Percentiles rank a stretch among this genome's conserved stretches.
Evolutionary conservation across 2,797 vertebrate genomes (phyloP).

Genomic region (Hipposideros larvatus): DNA sequence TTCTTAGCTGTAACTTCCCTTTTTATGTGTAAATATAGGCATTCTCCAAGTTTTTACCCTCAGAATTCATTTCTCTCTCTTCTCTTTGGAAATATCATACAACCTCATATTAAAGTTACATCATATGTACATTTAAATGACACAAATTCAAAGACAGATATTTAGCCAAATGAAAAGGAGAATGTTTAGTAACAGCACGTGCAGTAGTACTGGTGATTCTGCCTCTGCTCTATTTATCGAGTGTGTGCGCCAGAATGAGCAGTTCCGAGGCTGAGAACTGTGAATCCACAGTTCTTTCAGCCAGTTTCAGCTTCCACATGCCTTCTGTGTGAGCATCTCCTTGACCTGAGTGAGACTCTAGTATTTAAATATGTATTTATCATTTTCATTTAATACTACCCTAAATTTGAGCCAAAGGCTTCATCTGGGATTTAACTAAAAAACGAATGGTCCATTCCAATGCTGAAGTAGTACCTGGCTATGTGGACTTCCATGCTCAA

Average conservation of each 20-base stretch:
- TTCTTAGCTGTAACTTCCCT: not conserved
- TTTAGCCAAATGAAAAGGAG: not conserved
- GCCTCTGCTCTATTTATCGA: not conserved
- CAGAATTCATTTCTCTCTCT: not conserved
- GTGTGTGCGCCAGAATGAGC: not conserved
- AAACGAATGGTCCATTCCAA: not conserved
- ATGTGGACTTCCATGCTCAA: not conserved
- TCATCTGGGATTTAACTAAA: not conserved
- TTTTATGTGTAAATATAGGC: not conserved
- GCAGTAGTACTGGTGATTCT: not conserved
- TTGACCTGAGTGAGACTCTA: not conserved
- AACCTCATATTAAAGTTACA: not conserved
- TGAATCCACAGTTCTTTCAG: not conserved
- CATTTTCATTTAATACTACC: not conserved
- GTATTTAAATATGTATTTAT: not conserved
- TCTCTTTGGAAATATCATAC: not conserved
- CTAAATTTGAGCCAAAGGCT: not conserved
- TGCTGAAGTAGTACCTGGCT: not conserved
- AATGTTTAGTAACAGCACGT: not conserved
- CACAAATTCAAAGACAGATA: not conserved
- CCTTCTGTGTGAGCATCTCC: not conserved
- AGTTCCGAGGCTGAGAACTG: not conserved
- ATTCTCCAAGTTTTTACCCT: slow-evolving; percentile 24
- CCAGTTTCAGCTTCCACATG: not conserved
- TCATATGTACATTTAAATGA: slow-evolving; percentile 33